These are phyloP conservation scores for Sabatieria punctata DNA, from an alignment of 2,888 invertebrate species.

Conservation along the genomic window DNA sequence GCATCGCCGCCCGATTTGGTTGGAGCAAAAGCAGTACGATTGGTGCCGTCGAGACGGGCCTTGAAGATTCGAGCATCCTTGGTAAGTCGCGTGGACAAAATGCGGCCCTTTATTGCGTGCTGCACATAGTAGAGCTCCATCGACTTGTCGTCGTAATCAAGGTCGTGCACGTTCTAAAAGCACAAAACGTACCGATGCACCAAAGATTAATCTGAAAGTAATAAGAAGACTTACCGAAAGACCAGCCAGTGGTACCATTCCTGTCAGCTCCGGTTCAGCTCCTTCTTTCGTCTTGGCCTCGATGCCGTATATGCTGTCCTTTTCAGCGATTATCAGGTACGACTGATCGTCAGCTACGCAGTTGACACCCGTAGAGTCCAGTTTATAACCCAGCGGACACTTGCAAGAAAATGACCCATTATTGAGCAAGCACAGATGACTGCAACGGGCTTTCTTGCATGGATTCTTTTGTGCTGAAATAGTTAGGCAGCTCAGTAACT, in stretches of 20 bases:
- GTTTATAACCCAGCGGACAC: slow-evolving; percentile 59
- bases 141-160: slow-evolving; percentile 77
- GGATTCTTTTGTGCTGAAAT: slow-evolving; percentile 49
- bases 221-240: too few species aligned
- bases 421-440: slow-evolving; percentile 76
- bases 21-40: too few species aligned
- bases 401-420: slow-evolving; percentile 57
- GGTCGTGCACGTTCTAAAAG: slow-evolving; percentile 53
- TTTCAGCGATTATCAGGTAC: slow-evolving; percentile 76
- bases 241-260: slow-evolving; percentile 33
- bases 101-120: slow-evolving; percentile 23
- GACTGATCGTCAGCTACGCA: slow-evolving; percentile 54
- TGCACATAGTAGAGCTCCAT: slow-evolving; percentile 47
- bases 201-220: too few species aligned
- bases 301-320: slow-evolving; percentile 75
- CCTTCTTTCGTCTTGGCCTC: slow-evolving; percentile 51
- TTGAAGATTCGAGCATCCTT: slow-evolving; percentile 36
- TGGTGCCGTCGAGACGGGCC: slow-evolving; percentile 66
- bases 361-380: slow-evolving; percentile 21
- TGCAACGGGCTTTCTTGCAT: slow-evolving; percentile 56
- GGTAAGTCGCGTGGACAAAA: slow-evolving; percentile 18
- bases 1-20: slow-evolving; percentile 69
- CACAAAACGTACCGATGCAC: too few species aligned
- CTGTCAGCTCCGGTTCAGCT: slow-evolving; percentile 43
- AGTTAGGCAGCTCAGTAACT: too few species aligned